Conservation (phyloP, 2,113 vertebrate species). For the Arenaria interpres region DNA sequence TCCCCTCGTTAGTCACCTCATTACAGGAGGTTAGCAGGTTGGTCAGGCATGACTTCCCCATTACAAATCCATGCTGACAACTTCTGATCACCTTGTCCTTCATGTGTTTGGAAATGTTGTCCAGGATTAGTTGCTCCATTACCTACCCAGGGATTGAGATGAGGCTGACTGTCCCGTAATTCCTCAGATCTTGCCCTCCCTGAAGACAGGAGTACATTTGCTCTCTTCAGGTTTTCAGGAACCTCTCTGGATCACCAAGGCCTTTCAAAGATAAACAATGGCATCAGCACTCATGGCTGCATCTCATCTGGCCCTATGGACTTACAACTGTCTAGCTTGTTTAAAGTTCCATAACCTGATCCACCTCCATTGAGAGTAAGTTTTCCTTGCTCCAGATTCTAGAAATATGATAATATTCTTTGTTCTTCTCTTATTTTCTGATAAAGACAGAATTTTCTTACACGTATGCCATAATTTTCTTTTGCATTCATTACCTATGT, state of each 20-base stretch:
- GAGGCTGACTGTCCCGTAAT: not conserved
- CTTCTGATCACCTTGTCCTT: not conserved
- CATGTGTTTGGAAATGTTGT: not conserved
- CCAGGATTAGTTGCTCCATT: not conserved
- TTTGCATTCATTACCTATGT: not conserved
- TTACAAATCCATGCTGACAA: not conserved
- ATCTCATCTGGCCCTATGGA: not conserved
- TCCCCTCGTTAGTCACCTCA: not conserved
- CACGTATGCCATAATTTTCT: not conserved
- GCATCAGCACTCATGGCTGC: not conserved
- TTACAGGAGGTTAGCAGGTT: not conserved
- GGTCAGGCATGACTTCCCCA: not conserved
- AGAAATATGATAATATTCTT: not conserved
- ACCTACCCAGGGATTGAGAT: accelerated
- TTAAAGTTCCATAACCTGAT: not conserved
- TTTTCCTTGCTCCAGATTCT: not conserved
- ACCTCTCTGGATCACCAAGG: not conserved
- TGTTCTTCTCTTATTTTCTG: not conserved
- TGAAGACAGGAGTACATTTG: not conserved
- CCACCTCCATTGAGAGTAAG: not conserved
- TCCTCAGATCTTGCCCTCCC: not conserved
- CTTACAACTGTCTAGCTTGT: not conserved
- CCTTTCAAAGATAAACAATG: not conserved
- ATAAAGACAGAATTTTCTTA: not conserved
- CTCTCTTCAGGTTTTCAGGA: not conserved